Percentiles rank a stretch among this genome's conserved stretches.
Evolutionary conservation across 2,797 vertebrate genomes (phyloP).

Genomic region (Catostomus latipinnis): DNA sequence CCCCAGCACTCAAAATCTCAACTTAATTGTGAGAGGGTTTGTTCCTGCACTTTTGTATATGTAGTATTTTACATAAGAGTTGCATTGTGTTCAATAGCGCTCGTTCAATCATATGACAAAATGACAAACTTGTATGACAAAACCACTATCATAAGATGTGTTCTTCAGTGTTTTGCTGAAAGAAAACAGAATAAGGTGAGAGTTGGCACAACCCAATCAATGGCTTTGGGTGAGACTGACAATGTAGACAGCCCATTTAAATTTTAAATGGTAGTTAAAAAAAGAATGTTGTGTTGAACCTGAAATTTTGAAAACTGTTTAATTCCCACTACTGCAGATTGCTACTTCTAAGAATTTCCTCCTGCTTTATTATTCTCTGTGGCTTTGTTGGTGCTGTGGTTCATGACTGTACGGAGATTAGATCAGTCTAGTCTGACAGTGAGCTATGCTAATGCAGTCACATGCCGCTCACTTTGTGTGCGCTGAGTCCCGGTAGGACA

Average conservation of each 20-base stretch:
- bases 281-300: conserved; percentile 1
- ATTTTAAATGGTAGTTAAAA: background rate
- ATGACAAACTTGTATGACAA: conserved; percentile 20
- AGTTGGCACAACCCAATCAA: background rate
- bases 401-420: conserved; percentile 72
- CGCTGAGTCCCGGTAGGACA: conserved; percentile 69
- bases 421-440: conserved; percentile 59
- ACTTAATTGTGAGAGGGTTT: conserved; percentile 10
- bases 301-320: conserved; percentile 4
- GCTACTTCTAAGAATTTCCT: conserved; percentile 48
- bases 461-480: conserved; percentile 76
- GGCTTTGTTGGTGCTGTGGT: conserved; percentile 37
- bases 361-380: conserved; percentile 53
- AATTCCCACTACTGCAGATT: conserved; percentile 4
- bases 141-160: conserved; percentile 12
- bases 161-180: conserved; percentile 6
- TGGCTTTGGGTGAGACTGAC: background rate
- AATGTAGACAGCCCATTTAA: conserved; percentile 5
- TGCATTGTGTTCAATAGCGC: conserved; percentile 13
- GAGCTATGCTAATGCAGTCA: conserved; percentile 74
- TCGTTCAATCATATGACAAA: conserved; percentile 21
- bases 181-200: conserved; percentile 5
- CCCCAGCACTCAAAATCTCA: background rate
- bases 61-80: conserved; percentile 17
- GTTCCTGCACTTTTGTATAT: conserved; percentile 10